phyloP scores from a whole-genome alignment of 2,888 invertebrate genomes.

The Capitulum mitella region DNA sequence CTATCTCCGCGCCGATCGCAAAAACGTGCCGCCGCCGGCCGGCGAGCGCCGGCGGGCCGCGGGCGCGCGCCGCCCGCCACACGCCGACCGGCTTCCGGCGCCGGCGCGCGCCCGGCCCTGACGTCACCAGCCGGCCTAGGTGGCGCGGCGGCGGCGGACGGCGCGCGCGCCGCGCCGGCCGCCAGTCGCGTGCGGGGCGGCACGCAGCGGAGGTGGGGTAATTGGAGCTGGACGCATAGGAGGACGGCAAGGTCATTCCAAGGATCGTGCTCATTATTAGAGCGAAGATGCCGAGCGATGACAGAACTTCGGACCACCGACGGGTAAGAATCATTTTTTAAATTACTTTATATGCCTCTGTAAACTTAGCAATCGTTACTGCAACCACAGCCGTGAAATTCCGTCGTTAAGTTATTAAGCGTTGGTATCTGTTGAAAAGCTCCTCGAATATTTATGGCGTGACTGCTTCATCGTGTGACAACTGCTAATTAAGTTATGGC shows the following conservation, averaged over 20 bases:
- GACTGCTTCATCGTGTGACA: too few species aligned
- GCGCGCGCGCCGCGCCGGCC: background rate
- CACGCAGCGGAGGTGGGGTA: background rate
- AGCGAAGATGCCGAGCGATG: slow-evolving; percentile 1
- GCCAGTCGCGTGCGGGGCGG: slow-evolving; percentile 6
- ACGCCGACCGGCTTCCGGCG: background rate
- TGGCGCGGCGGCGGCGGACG: background rate
- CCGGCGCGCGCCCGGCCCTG: background rate
- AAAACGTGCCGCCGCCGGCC: too few species aligned
- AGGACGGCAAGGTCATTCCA: background rate
- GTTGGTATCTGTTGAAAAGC: too few species aligned
- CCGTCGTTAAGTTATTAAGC: too few species aligned
- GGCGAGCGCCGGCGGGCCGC: background rate
- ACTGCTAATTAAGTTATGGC: too few species aligned
- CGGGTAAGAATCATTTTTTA: background rate
- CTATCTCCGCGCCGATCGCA: too few species aligned
- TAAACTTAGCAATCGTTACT: too few species aligned
- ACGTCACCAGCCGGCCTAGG: slow-evolving; percentile 2
- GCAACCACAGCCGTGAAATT: too few species aligned
- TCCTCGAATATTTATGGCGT: too few species aligned
- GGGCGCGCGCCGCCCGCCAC: background rate
- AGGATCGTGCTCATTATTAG: background rate
- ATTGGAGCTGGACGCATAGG: background rate
- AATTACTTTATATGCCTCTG: background rate
- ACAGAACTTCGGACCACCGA: background rate